Conservation (phyloP, 2,113 vertebrate species). For the Mormyrus iriodes region DNA sequence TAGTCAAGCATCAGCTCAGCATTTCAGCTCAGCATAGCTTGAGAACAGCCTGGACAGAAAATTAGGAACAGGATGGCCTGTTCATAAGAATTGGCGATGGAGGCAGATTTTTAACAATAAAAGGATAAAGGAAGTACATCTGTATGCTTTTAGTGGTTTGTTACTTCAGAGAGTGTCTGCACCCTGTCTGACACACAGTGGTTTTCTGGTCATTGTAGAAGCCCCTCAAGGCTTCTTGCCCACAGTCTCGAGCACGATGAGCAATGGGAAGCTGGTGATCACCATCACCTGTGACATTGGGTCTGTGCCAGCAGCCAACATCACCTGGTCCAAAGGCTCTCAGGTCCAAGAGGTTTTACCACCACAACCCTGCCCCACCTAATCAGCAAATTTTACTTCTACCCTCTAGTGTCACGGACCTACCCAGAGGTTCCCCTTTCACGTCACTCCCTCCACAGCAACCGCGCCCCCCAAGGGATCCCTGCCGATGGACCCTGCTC, state of each 20-base stretch:
- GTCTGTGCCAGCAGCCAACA: constrained; percentile 40
- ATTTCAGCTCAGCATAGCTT: background rate
- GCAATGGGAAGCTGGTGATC: constrained; percentile 45
- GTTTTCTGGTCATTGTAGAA: background rate
- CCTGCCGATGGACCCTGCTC: too few relatives aligned
- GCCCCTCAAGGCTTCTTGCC: constrained; percentile 36
- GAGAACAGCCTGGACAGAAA: background rate
- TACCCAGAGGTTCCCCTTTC: too few relatives aligned
- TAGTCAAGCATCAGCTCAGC: background rate
- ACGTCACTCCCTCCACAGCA: too few relatives aligned
- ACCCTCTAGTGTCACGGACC: too few relatives aligned
- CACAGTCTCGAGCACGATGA: constrained; percentile 27
- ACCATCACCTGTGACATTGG: constrained; percentile 42
- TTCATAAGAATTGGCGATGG: background rate
- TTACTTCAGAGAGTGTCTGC: constrained; percentile 33
- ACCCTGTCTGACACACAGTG: background rate
- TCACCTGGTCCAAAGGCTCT: constrained; percentile 46
- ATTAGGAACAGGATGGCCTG: background rate
- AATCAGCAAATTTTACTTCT: background rate
- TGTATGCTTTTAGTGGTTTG: background rate
- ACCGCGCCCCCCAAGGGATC: too few relatives aligned
- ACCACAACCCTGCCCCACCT: background rate
- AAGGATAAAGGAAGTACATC: background rate
- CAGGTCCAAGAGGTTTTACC: background rate
- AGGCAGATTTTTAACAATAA: background rate